Evolutionary conservation across 92 coral and sea anemone genomes (phyloP).

Genomic region (Virgularia gustaviana): DNA sequence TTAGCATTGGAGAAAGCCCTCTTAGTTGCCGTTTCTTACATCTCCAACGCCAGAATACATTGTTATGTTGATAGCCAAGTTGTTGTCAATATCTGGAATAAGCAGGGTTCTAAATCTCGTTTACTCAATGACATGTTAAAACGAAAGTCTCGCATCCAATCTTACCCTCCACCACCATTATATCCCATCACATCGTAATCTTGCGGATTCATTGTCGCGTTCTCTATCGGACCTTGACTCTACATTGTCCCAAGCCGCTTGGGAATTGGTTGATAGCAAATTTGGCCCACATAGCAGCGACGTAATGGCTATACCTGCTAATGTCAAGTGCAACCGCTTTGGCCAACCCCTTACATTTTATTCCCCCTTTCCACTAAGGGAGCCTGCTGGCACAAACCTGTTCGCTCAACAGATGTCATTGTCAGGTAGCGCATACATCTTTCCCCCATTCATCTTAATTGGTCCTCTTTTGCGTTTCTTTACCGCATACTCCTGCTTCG

Average conservation of each 20-base stretch:
- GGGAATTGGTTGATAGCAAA: conserved; percentile 17
- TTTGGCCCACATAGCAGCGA: not conserved
- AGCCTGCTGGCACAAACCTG: conserved; percentile 37
- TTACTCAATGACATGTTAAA: not conserved
- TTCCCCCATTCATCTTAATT: too few relatives aligned
- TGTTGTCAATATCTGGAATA: not conserved
- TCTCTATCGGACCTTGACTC: conserved; percentile 59
- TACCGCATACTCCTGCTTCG: too few relatives aligned
- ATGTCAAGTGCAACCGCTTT: not conserved
- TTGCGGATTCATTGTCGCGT: conserved; percentile 28
- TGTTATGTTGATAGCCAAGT: conserved; percentile 16
- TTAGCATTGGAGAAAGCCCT: too few relatives aligned
- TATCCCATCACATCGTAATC: conserved; percentile 30
- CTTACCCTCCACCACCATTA: not conserved
- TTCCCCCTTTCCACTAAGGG: conserved; percentile 37
- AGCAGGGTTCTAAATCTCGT: not conserved
- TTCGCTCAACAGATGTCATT: conserved; percentile 42
- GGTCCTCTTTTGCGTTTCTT: too few relatives aligned
- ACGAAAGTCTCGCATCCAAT: not conserved
- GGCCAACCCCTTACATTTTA: not conserved
- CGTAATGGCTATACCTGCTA: conserved; percentile 36
- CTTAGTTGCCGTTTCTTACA: not conserved
- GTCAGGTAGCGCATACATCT: conserved; percentile 41
- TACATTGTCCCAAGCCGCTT: conserved; percentile 18
- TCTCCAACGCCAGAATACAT: too few relatives aligned